Evolutionary conservation across 2,797 vertebrate species (phyloP), one percentile per base, ranked within the genome.

Genomic region (Gastrophryne carolinensis): DNA sequence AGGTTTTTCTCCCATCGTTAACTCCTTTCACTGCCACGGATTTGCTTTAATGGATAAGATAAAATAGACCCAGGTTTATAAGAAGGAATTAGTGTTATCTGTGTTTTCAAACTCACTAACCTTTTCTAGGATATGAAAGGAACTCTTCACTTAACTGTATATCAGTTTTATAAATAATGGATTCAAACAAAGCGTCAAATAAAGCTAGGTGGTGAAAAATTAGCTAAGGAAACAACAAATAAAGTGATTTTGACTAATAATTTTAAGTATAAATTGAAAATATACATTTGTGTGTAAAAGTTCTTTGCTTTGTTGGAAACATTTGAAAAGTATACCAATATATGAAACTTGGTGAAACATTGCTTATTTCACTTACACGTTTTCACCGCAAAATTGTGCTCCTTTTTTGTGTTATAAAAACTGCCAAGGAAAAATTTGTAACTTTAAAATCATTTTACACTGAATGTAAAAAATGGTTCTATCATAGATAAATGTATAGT

Each of bases 1-100:
- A 69, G 44, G 30, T 52, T 47, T 60, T 13, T 68, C 65, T 47
- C 30, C 69, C 32, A 17, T 49, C 37, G 58, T 17, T 19, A 30
- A 30, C 63, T 74, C 52, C 21, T 63, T 32, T 4, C 50, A 30
- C 56, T 47, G 66, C 79, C 79, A 85, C 83, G 80, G 64, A 79
- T 83, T 75, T 61, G 57, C 72, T 68, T 80, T 57, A 78, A 21
- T 27, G 67, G 71, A 80, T 84, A 75, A 82, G 63, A 64, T 82
- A 82, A 81, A 83, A 85, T 82, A 81, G 47, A 73, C 74, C 83
- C 77, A 80, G 78, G 78, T 82, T 82, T 72, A 64, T 60, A 72
- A 72, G 57, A 53, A 61, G 73, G 68, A 67, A 75, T 75, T 54
- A 64, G 53, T 56, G 35, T 66, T 74, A 66, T 60, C 62, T 75